Percentiles rank a stretch among this genome's conserved stretches.
Evolutionary conservation across 2,888 invertebrate genomes (phyloP).

Genomic region (Diarsia mendica): DNA sequence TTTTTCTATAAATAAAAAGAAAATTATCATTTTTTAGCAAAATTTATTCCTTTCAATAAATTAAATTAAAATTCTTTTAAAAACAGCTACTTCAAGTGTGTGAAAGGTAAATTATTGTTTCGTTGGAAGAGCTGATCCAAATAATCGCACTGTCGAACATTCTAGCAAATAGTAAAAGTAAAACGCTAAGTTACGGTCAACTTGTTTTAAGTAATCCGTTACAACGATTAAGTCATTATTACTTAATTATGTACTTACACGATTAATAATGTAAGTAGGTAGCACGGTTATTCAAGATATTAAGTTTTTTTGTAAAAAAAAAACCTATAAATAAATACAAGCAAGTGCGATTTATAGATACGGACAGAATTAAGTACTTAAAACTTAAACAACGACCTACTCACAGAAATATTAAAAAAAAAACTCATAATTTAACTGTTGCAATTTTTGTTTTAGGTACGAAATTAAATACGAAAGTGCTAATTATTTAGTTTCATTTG

Average conservation of each 20-base stretch:
- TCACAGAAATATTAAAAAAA: too few species aligned
- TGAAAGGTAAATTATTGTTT: conserved; percentile 27
- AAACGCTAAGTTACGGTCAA: conserved; percentile 46
- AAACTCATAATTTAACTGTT: background rate
- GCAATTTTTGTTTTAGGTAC: background rate
- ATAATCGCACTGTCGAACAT: conserved; percentile 39
- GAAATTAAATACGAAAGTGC: background rate
- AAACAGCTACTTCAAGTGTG: background rate
- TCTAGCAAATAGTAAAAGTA: conserved; percentile 58
- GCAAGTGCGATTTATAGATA: too few species aligned
- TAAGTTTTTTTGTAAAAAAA: background rate
- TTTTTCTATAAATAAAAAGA: background rate
- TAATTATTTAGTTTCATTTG: background rate
- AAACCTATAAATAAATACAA: too few species aligned
- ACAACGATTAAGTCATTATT: conserved; percentile 52
- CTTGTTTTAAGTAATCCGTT: conserved; percentile 54
- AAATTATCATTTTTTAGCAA: too few species aligned
- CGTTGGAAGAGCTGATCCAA: conserved; percentile 20
- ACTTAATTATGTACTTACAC: conserved; percentile 27
- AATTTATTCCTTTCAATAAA: background rate
- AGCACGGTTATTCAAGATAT: background rate
- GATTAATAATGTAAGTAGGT: conserved; percentile 4
- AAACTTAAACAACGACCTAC: too few species aligned
- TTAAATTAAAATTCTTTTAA: background rate
- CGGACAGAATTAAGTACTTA: too few species aligned